A percentile compares a stretch with the other conserved stretches of the same genome.
These are phyloP conservation scores for Otolemur crassicaudatus DNA, from an alignment of 2,797 vertebrate species.

Conservation along the genomic window DNA sequence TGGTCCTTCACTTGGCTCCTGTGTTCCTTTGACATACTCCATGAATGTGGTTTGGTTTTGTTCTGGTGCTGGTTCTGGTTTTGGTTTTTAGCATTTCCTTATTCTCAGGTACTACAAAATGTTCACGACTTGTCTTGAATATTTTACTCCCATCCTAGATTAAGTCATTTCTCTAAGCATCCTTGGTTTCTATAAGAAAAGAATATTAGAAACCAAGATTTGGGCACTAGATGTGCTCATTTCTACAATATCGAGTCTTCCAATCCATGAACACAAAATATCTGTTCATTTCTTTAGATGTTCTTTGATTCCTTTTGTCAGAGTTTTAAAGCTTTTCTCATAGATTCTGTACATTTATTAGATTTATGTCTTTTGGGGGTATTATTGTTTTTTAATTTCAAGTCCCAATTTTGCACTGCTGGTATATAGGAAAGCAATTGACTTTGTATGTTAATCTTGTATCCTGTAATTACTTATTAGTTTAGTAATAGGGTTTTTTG, in stretches of 20 bases:
- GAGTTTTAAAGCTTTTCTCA: constrained; percentile 1
- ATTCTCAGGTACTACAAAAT: neutral
- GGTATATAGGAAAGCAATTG: neutral
- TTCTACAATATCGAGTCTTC: neutral
- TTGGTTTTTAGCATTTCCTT: neutral
- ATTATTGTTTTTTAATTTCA: neutral
- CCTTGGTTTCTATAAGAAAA: neutral
- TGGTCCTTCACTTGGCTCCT: neutral
- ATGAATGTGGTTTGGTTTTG: neutral
- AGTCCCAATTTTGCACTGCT: neutral
- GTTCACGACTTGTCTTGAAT: neutral
- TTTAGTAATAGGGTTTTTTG: neutral
- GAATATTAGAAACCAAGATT: neutral
- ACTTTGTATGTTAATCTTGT: neutral
- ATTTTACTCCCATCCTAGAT: neutral
- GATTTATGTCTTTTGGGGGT: neutral
- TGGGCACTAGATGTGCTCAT: neutral
- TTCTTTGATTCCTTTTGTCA: neutral
- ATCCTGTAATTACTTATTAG: neutral
- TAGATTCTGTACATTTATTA: neutral
- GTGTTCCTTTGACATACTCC: neutral
- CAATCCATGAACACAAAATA: neutral
- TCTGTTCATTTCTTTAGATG: constrained; percentile 8
- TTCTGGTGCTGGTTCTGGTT: neutral
- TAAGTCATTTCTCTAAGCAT: neutral